Percentiles rank a stretch among this genome's conserved stretches.
These are phyloP conservation scores for Notoglanidium macrostoma DNA, from an alignment of 2,797 vertebrate genomes.

Conservation along the genomic window DNA sequence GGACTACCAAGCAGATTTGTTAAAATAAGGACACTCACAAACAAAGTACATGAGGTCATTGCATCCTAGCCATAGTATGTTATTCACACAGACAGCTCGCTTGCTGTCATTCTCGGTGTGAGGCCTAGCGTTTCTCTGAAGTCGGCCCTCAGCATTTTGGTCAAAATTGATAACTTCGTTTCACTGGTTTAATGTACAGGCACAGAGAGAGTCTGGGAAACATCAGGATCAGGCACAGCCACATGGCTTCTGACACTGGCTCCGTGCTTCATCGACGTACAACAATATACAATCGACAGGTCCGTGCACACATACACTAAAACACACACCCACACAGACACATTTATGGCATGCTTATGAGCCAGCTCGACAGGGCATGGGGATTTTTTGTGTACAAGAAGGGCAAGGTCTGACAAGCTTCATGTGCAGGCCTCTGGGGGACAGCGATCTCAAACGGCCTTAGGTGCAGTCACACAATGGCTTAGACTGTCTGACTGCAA, in stretches of 20 bases:
- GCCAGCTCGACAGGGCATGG: slow-evolving; percentile 32
- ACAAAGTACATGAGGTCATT: background rate
- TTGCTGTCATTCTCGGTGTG: slow-evolving; percentile 15
- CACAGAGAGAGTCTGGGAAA: slow-evolving; percentile 22
- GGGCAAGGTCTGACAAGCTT: slow-evolving; percentile 37
- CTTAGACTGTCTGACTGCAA: slow-evolving; percentile 44
- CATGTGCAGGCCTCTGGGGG: slow-evolving; percentile 27
- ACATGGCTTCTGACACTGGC: slow-evolving; percentile 33
- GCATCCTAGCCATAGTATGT: background rate
- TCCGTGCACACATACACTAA: slow-evolving; percentile 44
- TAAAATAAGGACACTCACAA: background rate
- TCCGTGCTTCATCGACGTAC: slow-evolving; percentile 28
- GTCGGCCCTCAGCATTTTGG: background rate
- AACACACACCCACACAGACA: slow-evolving; percentile 64
- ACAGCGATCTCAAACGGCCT: slow-evolving; percentile 30
- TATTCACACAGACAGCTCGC: slow-evolving; percentile 3
- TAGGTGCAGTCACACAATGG: slow-evolving; percentile 36
- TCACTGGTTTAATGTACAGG: slow-evolving; percentile 5
- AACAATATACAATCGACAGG: slow-evolving; percentile 56
- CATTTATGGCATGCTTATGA: slow-evolving; percentile 64
- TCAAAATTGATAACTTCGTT: slow-evolving; percentile 21
- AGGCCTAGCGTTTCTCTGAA: background rate
- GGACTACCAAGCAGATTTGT: background rate
- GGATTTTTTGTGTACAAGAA: slow-evolving; percentile 30
- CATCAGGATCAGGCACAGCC: slow-evolving; percentile 31